Base-by-base conservation (phyloP, 2,888 invertebrate species). In the Morpho achilles region DNA sequence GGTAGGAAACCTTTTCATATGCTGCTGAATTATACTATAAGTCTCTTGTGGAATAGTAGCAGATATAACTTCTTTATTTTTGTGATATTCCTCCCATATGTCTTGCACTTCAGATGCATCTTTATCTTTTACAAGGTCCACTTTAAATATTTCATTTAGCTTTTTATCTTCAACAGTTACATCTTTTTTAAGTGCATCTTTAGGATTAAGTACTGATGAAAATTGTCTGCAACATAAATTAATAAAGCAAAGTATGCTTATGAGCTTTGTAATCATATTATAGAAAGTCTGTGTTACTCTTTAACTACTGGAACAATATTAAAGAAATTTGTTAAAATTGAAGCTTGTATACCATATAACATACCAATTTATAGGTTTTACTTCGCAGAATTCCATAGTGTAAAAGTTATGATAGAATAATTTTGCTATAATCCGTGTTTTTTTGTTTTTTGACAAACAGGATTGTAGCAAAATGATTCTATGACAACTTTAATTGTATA, bases 61-160 rank as follows among this genome's bases (percentile, higher is more conserved):
- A 7, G 94, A 94, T 68, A 97, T 93, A 10, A 93, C 94, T 71
- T 95, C 94, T 79, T 96, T 96, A 7, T 93, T 91, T 64, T 93
- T 93, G 73, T 97, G 96, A 79, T 96, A 96, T 71, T 95, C 93
- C 54, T 93, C 91, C 97, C 97, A 97, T 66, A 97, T 96, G 53
- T 85, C 73, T 67, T 92, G 87, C 43, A 97, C 94, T 79, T 97
- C 96, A 41, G 93, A 92, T 10, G 92, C 90, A 59, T 85, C 87
- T 80, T 96, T 96, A 69, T 95, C 93, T 67, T 90, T 78, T 0
- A 97, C 91, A 59, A 96, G 86, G 9, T 96, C 96, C 43, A 94
- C 67, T 84, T 96, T 97, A 91, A 97, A 95, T 58, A 97, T 93
- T 67, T 94, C 94, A 57, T 91, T 87, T 2, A 97, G 87, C 66